Evolutionary conservation across 2,797 vertebrate species (phyloP), one percentile per base, ranked within the genome.

Genomic region (Meda fulgida): DNA sequence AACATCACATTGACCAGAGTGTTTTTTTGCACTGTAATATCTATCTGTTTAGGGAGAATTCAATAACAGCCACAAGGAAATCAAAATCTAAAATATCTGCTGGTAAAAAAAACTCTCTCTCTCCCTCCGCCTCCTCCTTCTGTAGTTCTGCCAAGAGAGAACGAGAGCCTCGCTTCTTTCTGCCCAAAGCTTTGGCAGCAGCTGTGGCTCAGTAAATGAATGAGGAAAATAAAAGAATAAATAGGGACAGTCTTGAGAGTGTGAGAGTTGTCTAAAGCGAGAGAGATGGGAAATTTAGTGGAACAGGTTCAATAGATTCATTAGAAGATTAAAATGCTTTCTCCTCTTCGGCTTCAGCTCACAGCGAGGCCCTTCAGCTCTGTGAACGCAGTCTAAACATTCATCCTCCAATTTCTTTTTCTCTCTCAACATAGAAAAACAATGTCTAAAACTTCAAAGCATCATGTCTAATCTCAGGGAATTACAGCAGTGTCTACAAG

Each of bases 251-350:
- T 75, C 73, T 31, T 60, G 55, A 80, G 51, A 53, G 75, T 14
- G 18, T 48, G 46, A 71, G 73, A 76, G 55, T 38, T 38, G 34
- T 71, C 84, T 69, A 85, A 85, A 87, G 46, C 21, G 73, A 76
- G 4, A 10, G 29, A 77, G 53, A 84, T 83, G 85, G 71, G 85
- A 89, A 90, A 91, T 89, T 85, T 69, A 75, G 73, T 89, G 83
- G 86, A 88, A 88, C 85, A 87, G 87, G 89, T 92, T 91, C 84
- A 86, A 89, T 71, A 71, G 75, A 83, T 88, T 78, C 89, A 91
- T 93, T 93, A 92, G 88, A 84, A 89, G 89, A 92, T 92, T 91
- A 89, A 90, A 91, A 77, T 66, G 40, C 65, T 23, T 79, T 79
- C 26, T 79, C 53, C 31, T 38, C 26, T 26, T 65, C 10, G 0